Evolutionary conservation across 2,888 invertebrate species (phyloP).

Genomic region (Trichogramma dendrolimi): DNA sequence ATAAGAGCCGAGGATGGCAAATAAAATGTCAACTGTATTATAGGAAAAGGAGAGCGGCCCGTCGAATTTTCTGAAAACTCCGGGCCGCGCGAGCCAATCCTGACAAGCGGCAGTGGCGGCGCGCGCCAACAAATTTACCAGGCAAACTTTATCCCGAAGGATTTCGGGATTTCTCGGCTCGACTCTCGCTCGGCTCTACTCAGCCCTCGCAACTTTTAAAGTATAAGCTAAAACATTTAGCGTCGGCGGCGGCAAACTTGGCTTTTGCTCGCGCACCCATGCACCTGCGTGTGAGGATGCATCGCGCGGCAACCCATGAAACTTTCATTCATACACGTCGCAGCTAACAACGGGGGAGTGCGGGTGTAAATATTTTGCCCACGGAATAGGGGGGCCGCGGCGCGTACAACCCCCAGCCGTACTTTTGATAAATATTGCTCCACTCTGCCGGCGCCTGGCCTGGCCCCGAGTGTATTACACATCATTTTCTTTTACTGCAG

Average conservation of each 20-base stretch:
- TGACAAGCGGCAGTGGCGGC: conserved; percentile 4
- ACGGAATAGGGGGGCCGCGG: conserved; percentile 35
- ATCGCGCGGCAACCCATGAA: conserved; percentile 37
- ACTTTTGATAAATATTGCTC: background rate
- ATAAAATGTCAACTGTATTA: conserved; percentile 9
- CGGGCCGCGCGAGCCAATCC: background rate
- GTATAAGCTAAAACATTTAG: background rate
- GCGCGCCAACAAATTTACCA: too few relatives aligned
- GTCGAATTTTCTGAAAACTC: too few relatives aligned
- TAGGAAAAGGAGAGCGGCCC: too few relatives aligned
- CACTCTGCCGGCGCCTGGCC: too few relatives aligned
- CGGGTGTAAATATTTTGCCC: conserved; percentile 44
- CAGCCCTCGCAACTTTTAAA: conserved; percentile 34
- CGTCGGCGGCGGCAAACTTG: too few relatives aligned
- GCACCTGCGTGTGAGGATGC: conserved; percentile 28
- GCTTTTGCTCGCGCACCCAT: too few relatives aligned
- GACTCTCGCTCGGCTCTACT: conserved; percentile 27
- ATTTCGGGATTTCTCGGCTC: conserved; percentile 32
- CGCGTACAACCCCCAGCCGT: background rate
- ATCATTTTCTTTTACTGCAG: conserved; percentile 9
- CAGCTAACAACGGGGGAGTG: conserved; percentile 29
- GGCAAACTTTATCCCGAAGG: conserved; percentile 10
- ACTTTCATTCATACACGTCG: conserved; percentile 47
- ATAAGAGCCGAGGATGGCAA: background rate
- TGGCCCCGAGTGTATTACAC: background rate